These are phyloP conservation scores for Streptopelia turtur DNA, from an alignment of 2,797 vertebrate species.

Conservation along the genomic window DNA sequence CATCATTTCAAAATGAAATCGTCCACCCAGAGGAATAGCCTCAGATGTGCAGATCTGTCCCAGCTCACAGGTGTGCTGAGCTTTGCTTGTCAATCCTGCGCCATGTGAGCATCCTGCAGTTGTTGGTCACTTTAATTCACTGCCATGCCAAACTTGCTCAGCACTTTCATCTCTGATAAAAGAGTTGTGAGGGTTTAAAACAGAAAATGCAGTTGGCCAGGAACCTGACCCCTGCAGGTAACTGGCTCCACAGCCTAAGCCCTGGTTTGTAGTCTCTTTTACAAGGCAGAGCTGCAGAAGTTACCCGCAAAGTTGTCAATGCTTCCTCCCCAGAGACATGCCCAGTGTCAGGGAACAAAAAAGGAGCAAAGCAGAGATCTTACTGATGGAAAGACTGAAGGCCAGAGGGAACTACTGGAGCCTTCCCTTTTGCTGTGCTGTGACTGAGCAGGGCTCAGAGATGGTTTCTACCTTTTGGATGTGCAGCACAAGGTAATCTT, in stretches of 20 bases:
- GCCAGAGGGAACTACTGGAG: neutral
- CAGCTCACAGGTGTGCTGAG: neutral
- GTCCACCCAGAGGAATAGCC: neutral
- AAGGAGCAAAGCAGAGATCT: neutral
- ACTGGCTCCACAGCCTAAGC: neutral
- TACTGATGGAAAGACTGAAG: neutral
- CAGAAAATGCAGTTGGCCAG: neutral
- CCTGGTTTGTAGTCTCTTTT: neutral
- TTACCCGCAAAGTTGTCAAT: neutral
- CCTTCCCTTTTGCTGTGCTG: rapidly evolving
- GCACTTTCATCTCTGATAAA: neutral
- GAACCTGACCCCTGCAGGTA: neutral
- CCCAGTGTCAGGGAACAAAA: neutral
- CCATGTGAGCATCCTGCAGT: neutral
- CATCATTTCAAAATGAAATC: neutral
- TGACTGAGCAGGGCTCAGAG: neutral
- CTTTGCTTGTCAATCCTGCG: neutral
- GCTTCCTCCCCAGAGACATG: neutral
- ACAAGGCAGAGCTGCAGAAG: rapidly evolving
- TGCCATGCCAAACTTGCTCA: neutral
- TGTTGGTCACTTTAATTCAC: neutral
- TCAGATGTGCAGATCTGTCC: neutral
- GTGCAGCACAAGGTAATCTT: neutral
- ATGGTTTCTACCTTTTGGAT: neutral
- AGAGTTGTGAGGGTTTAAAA: neutral